Base-by-base conservation (phyloP, 2,888 invertebrate genomes). In the Drymonia ruficornis region DNA sequence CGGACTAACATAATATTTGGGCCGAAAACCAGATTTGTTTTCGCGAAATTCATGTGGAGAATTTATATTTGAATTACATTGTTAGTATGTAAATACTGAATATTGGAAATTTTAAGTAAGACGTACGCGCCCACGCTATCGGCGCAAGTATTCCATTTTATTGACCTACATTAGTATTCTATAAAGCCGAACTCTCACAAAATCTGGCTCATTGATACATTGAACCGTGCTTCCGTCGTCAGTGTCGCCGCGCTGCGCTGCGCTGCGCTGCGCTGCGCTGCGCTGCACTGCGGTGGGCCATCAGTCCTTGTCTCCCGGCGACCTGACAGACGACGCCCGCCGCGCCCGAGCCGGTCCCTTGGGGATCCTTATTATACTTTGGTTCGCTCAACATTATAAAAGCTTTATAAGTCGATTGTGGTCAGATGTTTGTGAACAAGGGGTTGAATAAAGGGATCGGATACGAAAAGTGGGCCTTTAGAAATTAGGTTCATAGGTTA, bases 341-440 rank as follows among this genome's bases (percentile, higher is more conserved):
- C 23, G 23, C 23, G 23, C 23, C n/a, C n/a, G n/a, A n/a, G 23
- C 23, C 23, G 59, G 51, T 49, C 51, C 52, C 52, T 61, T 54
- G 63, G 59, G 59, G 59, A 62, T 54, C 60, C 64, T 55, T 62
- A 66, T 62, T 64, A 64, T 62, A 64, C 62, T 62, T 61, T 53
- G 31, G 52, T 55, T 59, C 18, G 51, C 51, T 53, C 47, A 49
- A 50, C 56, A 49, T 56, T 59, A 59, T 55, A 66, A 72, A 57
- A 56, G 57, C 16, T 59, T 49, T 53, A 61, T 59, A 65, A 62
- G 61, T 55, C 53, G 46, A 11, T 47, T 38, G 38, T 34, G 31
- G 11, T 46, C 36, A 50, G 46, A 55, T 51, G 18, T 57, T 51
- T 38, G n/a, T 12, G 18, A 18, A 11, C 13, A 42, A 23, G 13